Conservation (phyloP, 1,140 invertebrate species). For the Bombus soroeensis region DNA sequence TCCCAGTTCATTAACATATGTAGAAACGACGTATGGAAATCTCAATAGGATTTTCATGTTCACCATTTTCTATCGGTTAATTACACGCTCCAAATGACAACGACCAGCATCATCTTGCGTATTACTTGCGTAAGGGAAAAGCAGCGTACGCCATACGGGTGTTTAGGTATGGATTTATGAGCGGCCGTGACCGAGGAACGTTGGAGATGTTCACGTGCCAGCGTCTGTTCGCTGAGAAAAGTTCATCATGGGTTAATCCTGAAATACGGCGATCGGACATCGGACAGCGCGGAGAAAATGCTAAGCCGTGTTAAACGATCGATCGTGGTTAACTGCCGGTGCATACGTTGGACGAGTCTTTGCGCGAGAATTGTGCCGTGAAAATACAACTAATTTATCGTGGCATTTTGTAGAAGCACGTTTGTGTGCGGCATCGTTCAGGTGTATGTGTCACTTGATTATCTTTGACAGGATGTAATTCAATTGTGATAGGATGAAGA, state of each 20-base stretch:
- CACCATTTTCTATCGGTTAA: not conserved
- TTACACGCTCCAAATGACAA: not conserved
- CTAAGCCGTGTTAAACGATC: constrained; percentile 49
- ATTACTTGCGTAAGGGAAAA: not conserved
- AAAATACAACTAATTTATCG: constrained; percentile 28
- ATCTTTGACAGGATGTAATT: not conserved
- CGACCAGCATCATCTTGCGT: not conserved
- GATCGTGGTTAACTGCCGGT: constrained; percentile 30
- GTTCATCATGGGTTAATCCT: constrained; percentile 53
- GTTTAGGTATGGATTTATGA: constrained; percentile 33
- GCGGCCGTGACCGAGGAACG: constrained; percentile 21
- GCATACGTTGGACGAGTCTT: constrained; percentile 2
- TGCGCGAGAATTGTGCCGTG: constrained; percentile 18
- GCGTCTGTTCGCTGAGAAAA: constrained; percentile 32
- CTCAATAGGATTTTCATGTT: not conserved
- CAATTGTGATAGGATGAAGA: not conserved
- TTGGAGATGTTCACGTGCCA: constrained; percentile 41
- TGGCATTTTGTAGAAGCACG: not conserved
- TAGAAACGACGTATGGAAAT: not conserved
- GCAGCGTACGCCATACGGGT: not conserved
- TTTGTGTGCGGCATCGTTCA: not conserved
- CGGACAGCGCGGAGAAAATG: constrained; percentile 17
- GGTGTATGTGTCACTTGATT: not conserved
- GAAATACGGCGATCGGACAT: constrained; percentile 28
- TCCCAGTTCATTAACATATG: too few relatives aligned